These are phyloP conservation scores for Lasius platythorax DNA, from an alignment of 2,888 invertebrate genomes.

Conservation along the genomic window DNA sequence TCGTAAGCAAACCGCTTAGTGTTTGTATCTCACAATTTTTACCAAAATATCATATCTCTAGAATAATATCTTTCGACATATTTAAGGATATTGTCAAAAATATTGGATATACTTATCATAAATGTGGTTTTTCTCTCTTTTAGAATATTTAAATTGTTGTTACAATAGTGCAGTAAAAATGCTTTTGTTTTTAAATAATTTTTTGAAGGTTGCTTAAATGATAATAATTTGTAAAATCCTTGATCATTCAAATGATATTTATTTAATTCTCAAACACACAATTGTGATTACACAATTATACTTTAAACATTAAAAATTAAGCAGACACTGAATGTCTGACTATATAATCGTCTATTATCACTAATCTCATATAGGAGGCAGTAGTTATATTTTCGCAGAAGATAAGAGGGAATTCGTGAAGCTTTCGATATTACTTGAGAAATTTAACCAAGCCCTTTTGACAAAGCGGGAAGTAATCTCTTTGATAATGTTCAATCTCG, in stretches of 20 bases:
- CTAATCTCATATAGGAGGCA: neutral
- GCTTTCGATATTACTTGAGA: neutral
- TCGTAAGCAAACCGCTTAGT: conserved; percentile 13
- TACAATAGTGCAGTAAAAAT: neutral
- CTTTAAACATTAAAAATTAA: neutral
- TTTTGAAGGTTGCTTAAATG: neutral
- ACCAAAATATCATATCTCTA: neutral
- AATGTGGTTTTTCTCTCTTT: neutral
- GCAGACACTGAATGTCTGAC: neutral
- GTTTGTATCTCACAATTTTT: conserved; percentile 17
- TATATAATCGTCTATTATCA: neutral
- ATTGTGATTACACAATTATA: neutral
- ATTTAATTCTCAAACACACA: neutral
- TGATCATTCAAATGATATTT: neutral
- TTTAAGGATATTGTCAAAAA: neutral
- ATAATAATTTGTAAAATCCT: conserved; percentile 8
- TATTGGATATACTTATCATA: neutral
- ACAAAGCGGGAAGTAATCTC: neutral
- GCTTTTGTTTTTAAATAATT: neutral
- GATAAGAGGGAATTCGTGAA: neutral
- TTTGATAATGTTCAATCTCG: conserved; percentile 14
- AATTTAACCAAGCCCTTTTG: neutral
- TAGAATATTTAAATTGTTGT: neutral
- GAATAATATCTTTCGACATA: neutral
- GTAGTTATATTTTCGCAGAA: neutral